phyloP scores from a whole-genome alignment of 1,140 invertebrate genomes.

The Brachionus rubens region DNA sequence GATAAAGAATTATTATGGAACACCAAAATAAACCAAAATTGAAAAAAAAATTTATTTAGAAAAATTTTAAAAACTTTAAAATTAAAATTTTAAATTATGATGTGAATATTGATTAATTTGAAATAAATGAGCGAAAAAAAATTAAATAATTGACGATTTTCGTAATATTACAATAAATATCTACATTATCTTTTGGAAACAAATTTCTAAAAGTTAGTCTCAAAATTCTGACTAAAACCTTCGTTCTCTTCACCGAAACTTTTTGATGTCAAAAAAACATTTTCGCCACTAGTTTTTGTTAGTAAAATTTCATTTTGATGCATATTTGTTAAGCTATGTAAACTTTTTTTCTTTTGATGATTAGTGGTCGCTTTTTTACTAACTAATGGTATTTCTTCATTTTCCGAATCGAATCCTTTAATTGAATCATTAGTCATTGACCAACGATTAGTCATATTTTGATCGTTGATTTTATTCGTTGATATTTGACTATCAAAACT shows the following conservation, averaged over 20 bases:
- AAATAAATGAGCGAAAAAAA: too few relatives aligned
- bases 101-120: too few relatives aligned
- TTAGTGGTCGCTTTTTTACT: neutral
- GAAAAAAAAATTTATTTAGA: too few relatives aligned
- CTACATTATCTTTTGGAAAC: neutral
- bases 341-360: neutral
- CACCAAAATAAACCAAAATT: too few relatives aligned
- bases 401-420: conserved; percentile 20
- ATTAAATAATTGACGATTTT: neutral
- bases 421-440: conserved; percentile 25
- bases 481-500: conserved; percentile 43
- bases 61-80: too few relatives aligned
- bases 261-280: neutral
- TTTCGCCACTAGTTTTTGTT: neutral
- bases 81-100: too few relatives aligned
- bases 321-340: neutral
- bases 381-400: conserved; percentile 22
- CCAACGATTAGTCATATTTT: neutral
- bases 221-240: conserved; percentile 1
- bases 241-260: conserved; percentile 11
- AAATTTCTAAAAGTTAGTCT: conserved; percentile 24
- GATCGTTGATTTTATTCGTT: neutral
- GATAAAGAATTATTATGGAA: too few relatives aligned
- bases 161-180: too few relatives aligned
- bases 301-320: neutral